phyloP scores from a whole-genome alignment of 2,888 invertebrate genomes.

The Apotomis turbidana region DNA sequence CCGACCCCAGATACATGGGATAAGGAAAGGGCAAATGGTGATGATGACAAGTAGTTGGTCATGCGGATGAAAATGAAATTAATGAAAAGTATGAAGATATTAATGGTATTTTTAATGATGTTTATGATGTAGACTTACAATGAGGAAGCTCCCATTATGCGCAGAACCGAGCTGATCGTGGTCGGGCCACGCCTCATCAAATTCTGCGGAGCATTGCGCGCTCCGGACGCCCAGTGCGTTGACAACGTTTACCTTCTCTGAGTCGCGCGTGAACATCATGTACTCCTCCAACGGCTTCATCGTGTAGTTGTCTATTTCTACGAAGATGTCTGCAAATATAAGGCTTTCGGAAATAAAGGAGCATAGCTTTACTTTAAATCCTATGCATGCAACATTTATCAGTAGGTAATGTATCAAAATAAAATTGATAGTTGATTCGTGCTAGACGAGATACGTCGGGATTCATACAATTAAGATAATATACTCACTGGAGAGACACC shows the following conservation, averaged over 20 bases:
- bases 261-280: constrained; percentile 94
- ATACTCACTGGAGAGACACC: constrained; percentile 93
- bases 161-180: constrained; percentile 70
- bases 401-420: too few relatives aligned
- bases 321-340: constrained; percentile 88
- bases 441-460: not conserved
- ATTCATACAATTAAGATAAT: not conserved
- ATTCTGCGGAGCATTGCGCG: constrained; percentile 92
- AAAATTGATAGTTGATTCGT: too few relatives aligned
- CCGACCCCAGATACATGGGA: too few relatives aligned
- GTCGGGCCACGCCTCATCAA: constrained; percentile 84
- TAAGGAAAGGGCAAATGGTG: too few relatives aligned
- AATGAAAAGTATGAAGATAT: not conserved
- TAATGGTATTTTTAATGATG: too few relatives aligned
- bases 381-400: too few relatives aligned
- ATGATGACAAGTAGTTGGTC: too few relatives aligned
- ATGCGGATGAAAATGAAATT: too few relatives aligned
- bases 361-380: too few relatives aligned
- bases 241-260: constrained; percentile 93
- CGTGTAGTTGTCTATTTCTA: constrained; percentile 90
- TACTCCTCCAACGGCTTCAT: constrained; percentile 96
- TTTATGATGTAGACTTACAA: constrained; percentile 56
- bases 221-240: constrained; percentile 93
- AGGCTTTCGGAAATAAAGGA: not conserved
- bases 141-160: constrained; percentile 77